Evolutionary conservation across 2,113 vertebrate species (phyloP).

Genomic region (Chloropsis cyanopogon): DNA sequence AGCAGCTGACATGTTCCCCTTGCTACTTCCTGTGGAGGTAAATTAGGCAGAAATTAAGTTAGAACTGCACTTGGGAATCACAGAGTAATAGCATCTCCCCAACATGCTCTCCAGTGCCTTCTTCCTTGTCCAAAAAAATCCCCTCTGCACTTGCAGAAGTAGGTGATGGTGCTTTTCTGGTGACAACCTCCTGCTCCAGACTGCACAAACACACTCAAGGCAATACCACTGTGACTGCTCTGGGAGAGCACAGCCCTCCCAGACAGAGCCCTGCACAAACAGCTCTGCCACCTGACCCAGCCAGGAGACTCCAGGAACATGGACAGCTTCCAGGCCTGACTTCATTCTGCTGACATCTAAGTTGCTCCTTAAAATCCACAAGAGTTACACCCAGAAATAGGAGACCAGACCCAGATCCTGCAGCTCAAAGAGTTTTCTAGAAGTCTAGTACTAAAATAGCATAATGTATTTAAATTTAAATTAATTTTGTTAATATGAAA

Average conservation of each 20-base stretch:
- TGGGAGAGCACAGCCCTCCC: neutral
- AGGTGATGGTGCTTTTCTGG: neutral
- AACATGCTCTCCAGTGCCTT: neutral
- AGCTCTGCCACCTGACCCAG: no score
- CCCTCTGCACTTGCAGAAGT: neutral
- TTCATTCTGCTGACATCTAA: neutral
- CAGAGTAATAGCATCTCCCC: neutral
- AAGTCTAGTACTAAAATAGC: neutral
- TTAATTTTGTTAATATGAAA: neutral
- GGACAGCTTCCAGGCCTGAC: neutral
- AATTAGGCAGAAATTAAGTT: neutral
- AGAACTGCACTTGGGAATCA: neutral
- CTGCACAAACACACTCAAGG: neutral
- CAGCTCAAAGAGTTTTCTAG: neutral
- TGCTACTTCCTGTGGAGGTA: neutral
- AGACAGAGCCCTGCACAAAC: neutral
- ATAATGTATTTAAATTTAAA: neutral
- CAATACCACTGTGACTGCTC: fast-evolving
- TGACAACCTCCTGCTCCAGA: neutral
- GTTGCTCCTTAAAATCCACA: neutral
- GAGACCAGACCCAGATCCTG: neutral
- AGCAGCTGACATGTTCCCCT: neutral
- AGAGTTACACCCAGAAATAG: neutral
- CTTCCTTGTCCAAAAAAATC: neutral
- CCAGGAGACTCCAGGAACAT: neutral